These are phyloP conservation scores for Brachynemurus nebulosus DNA, from an alignment of 2,888 invertebrate species.

Conservation along the genomic window DNA sequence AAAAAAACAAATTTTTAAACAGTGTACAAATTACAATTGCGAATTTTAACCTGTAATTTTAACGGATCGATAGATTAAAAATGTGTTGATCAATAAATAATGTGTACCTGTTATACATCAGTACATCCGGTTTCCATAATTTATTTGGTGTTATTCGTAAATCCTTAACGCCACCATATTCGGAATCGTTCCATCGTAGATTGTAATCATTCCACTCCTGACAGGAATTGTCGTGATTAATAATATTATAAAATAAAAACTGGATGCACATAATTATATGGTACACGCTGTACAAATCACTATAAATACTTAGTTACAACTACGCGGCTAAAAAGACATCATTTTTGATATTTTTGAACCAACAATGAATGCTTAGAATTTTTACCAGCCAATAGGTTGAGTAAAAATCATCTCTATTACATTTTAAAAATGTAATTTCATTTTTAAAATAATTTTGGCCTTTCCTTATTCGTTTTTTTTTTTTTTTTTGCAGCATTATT, in stretches of 20 bases:
- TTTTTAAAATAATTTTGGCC: neutral
- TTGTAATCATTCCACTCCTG: conserved; percentile 99
- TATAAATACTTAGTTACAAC: too few relatives aligned
- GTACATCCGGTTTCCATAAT: conserved; percentile 97
- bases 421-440: conserved; percentile 1
- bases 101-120: conserved; percentile 99
- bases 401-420: conserved; percentile 4
- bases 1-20: neutral
- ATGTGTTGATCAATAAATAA: too few relatives aligned
- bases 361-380: neutral
- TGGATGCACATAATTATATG: too few relatives aligned
- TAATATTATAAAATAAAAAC: neutral
- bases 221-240: conserved; percentile 18
- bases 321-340: too few relatives aligned
- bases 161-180: conserved; percentile 88
- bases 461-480: too few relatives aligned
- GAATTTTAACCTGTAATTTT: too few relatives aligned
- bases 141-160: conserved; percentile 89
- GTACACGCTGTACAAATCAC: too few relatives aligned
- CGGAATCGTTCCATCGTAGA: conserved; percentile 89
- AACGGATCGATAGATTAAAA: too few relatives aligned
- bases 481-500: too few relatives aligned
- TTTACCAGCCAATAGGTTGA: conserved; percentile 6
- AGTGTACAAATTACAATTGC: too few relatives aligned
- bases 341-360: neutral